These are phyloP conservation scores for Laothoe populi DNA, from an alignment of 2,888 invertebrate genomes.

Conservation along the genomic window DNA sequence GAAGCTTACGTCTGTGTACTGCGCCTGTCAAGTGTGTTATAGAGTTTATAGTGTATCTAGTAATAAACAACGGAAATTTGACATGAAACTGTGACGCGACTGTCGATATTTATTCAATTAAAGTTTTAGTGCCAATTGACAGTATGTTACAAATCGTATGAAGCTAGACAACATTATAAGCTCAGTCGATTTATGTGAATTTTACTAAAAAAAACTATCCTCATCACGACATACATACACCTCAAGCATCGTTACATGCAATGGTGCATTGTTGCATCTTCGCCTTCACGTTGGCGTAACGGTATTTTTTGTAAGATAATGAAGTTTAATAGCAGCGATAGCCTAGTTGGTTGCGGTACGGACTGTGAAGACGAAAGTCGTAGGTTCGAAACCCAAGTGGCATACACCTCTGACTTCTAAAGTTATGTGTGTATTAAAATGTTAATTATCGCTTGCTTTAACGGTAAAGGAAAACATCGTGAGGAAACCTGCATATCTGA, in stretches of 20 bases:
- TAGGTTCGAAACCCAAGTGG: too few species aligned
- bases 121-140: background rate
- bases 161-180: background rate
- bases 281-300: background rate
- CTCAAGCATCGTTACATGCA: background rate
- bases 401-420: too few species aligned
- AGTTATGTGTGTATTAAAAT: too few species aligned
- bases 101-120: background rate
- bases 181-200: background rate
- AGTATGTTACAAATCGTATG: background rate
- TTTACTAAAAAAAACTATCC: background rate
- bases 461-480: too few species aligned
- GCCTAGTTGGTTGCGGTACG: too few species aligned
- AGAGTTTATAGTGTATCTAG: background rate
- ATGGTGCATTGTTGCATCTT: background rate
- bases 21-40: too few species aligned
- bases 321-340: too few species aligned
- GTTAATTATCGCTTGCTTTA: too few species aligned
- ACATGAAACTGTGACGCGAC: background rate
- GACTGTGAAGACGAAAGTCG: too few species aligned
- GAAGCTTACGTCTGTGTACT: background rate
- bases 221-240: background rate
- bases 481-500: too few species aligned
- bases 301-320: conserved; percentile 3
- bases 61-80: background rate